Evolutionary conservation across 2,113 vertebrate species (phyloP), one percentile per base, ranked within the genome.

Genomic region (Pelecanus crispus): DNA sequence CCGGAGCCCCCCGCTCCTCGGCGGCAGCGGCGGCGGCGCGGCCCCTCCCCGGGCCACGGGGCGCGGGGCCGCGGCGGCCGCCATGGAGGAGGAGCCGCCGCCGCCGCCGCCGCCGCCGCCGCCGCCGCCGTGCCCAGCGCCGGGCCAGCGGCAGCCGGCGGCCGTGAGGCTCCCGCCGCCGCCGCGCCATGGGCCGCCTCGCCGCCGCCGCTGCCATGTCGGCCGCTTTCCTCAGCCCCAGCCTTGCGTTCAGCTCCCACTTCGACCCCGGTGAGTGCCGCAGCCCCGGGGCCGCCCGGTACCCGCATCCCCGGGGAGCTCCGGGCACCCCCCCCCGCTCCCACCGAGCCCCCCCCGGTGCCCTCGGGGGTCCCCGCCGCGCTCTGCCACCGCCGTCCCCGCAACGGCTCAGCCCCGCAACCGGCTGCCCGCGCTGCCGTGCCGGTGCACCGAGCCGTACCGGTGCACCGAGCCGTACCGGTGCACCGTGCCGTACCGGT

Each of bases 181-280:
- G 74, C 82, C 82, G 44, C 56, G 73, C 81, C 89, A 91, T 86
- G 89, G 82, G 74, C 90, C 82, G 52, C 75, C 53, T 66, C 67
- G 90, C 83, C 81, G 73, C 80, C 72, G 88, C 89, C 71, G 72
- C 70, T 92, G 84, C 85, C 79, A 92, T 93, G 86, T 77, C 86
- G 73, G 86, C 92, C 67, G 92, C 86, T 13, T 75, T 86, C 68
- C 86, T 90, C 81, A 94, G 93, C 74, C 93, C 93, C 93, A 88
- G 93, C 80, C 89, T 94, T 44, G 93, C 93, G 74, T 94, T 94
- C 93, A 94, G 93, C 81, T 92, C 93, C 45, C 93, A 92, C 90
- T 89, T 95, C 86, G 93, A 95, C 90, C 94, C 94, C 94, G 94
- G 94, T 95, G 70, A 95, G 94, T 68, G 70, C 75, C 86, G 86